Base-by-base conservation (phyloP, 1,140 invertebrate species). In the Daktulosphaira vitifoliae region DNA sequence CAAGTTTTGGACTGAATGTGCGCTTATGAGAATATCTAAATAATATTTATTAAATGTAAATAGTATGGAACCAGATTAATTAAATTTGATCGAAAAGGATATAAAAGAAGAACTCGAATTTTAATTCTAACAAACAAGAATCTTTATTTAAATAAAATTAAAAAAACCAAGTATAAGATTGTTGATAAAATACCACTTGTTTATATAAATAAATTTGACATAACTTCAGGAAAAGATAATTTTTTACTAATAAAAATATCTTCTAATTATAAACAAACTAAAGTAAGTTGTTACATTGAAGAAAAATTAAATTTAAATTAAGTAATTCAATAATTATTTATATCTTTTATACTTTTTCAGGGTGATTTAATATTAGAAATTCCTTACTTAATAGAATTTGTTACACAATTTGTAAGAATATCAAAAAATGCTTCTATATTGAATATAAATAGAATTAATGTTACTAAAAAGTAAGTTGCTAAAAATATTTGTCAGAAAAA, bases 201-300 rank as follows among this genome's bases (percentile, higher is more conserved):
- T 29, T 62, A 13, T 22, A 22, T 62, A 29, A 20, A 46, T 9
- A 62, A 62, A 9, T 22, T 62, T 11, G 56, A 62, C 44, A 39
- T 62, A 0, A 62, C 56, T 33, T 62, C 56, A 0, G 56, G 56
- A 15, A 46, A 5, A 7, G 56, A 62, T 33, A 33, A 62, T 13
- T 62, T 62, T 46, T n/a, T 62, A 22, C 56, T 62, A 20, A 44
- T 62, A 16, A 62, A 62, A 46, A 62, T 62, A 26, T 62, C 54
- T 11, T 16, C 42, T 1, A 22, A 29, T 26, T 62, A 20, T 20
- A 29, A 46, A 62, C 23, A 46, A 9, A 62, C 25, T 7, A 62
- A 62, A 46, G 54, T 59, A 46, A 1, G 8, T 51, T 29, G 8
- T 16, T 50, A 26, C 18, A 52, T 13, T 29, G n/a, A 18, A 5